These are phyloP conservation scores for Rhyzopertha dominica DNA, from an alignment of 1,140 invertebrate genomes.

Conservation along the genomic window DNA sequence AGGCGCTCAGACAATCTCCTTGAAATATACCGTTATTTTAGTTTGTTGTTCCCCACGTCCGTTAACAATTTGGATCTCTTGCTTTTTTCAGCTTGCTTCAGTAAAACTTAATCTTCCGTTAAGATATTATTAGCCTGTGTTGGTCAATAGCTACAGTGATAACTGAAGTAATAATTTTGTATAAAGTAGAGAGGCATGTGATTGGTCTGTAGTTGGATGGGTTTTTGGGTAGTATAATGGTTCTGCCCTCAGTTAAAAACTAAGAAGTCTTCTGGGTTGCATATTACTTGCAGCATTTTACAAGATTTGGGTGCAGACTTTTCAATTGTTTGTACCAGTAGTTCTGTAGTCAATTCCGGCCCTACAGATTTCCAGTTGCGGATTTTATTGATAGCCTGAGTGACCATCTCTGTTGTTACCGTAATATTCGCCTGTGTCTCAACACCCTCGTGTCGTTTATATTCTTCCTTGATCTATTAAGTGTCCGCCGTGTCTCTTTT, in stretches of 20 bases:
- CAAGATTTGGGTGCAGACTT: constrained; percentile 13
- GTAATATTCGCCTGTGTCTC: no score
- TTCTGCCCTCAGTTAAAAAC: constrained; percentile 19
- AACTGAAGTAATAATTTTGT: constrained; percentile 26
- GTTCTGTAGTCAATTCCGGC: constrained; percentile 19
- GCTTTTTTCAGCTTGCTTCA: constrained; percentile 10
- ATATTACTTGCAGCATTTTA: constrained; percentile 12
- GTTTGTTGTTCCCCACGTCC: not conserved
- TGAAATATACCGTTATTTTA: not conserved
- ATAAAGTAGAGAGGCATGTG: constrained; percentile 24
- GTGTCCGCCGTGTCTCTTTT: no score
- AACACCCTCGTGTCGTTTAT: no score
- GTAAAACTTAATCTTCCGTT: constrained; percentile 16
- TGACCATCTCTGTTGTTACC: no score
- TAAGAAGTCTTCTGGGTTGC: constrained; percentile 11
- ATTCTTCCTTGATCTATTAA: no score
- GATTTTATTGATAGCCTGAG: no score
- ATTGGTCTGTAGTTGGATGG: constrained; percentile 28
- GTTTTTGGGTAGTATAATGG: constrained; percentile 28
- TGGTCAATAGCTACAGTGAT: constrained; percentile 18
- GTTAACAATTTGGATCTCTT: constrained; percentile 7
- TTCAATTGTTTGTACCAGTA: constrained; percentile 23
- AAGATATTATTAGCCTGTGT: constrained; percentile 21
- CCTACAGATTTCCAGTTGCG: constrained; percentile 17
- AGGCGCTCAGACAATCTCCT: not conserved